phyloP scores from a whole-genome alignment of 37 sponge, comb jelly and placozoan species.

The Tethya wilhelma region DNA sequence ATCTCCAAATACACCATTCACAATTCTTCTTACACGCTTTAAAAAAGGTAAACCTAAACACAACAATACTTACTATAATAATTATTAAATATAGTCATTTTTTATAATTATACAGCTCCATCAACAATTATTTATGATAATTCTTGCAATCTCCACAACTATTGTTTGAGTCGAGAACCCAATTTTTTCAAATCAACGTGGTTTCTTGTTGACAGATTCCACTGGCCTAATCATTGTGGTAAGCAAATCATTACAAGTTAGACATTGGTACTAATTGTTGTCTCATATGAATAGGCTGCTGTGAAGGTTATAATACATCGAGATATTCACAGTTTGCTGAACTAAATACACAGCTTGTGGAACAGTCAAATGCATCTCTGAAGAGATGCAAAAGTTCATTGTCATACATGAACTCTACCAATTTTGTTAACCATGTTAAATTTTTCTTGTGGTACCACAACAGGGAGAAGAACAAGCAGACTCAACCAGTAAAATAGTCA shows the following conservation, averaged over 20 bases:
- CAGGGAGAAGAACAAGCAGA: too few species aligned
- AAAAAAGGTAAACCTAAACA: not conserved
- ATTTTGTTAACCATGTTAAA: conserved; percentile 1
- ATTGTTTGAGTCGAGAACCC: conserved; percentile 27
- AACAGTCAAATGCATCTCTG: conserved; percentile 38
- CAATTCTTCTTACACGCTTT: conserved; percentile 32
- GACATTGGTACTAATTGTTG: not conserved
- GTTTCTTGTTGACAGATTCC: conserved; percentile 45
- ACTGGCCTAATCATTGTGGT: conserved; percentile 52
- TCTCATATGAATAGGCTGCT: not conserved
- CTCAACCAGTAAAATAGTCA: too few species aligned
- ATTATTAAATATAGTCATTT: too few species aligned
- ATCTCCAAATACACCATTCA: conserved; percentile 50
- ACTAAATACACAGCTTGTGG: conserved; percentile 48
- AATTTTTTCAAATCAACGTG: conserved; percentile 2
- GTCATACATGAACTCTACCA: conserved; percentile 37
- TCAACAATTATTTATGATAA: conserved; percentile 19
- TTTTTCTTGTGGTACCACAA: conserved; percentile 13
- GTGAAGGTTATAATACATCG: conserved; percentile 28
- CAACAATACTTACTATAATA: not conserved
- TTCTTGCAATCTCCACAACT: conserved; percentile 45
- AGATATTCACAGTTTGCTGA: conserved; percentile 19
- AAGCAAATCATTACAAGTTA: not conserved
- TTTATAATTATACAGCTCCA: too few species aligned
- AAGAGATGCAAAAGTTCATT: conserved; percentile 26